Conservation (phyloP, 2,888 invertebrate species). For the Pachycephus smyrnensis region DNA sequence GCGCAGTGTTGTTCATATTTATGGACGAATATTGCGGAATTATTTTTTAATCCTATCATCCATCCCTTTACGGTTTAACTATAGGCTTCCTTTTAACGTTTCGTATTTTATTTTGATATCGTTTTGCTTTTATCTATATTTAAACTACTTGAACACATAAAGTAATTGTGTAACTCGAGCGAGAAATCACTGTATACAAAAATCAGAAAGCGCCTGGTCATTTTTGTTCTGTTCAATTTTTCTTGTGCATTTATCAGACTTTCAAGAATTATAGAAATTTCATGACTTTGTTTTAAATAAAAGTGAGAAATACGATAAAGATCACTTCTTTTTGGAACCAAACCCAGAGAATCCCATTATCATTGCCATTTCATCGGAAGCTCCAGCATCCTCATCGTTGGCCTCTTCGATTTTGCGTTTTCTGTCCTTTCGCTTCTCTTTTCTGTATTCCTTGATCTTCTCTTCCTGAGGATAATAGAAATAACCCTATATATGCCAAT, state of each 20-base stretch:
- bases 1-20: neutral
- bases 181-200: neutral
- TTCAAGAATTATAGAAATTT: neutral
- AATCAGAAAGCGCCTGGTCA: neutral
- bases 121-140: neutral
- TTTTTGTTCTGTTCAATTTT: neutral
- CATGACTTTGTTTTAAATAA: neutral
- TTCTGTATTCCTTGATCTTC: constrained; percentile 87
- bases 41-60: neutral
- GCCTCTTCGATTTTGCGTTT: constrained; percentile 84
- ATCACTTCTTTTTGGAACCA: constrained; percentile 84
- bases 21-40: neutral
- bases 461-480: constrained; percentile 78
- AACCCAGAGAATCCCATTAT: constrained; percentile 98
- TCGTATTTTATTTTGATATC: neutral
- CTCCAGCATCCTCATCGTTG: constrained; percentile 68
- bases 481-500: neutral
- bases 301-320: constrained; percentile 11
- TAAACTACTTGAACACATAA: neutral
- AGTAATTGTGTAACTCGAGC: neutral
- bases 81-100: neutral
- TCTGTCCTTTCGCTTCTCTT: constrained; percentile 90
- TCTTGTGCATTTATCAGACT: neutral
- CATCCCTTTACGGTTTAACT: neutral
- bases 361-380: constrained; percentile 76